Conservation (phyloP, 2,888 invertebrate genomes). For the Ligdia adustata region DNA sequence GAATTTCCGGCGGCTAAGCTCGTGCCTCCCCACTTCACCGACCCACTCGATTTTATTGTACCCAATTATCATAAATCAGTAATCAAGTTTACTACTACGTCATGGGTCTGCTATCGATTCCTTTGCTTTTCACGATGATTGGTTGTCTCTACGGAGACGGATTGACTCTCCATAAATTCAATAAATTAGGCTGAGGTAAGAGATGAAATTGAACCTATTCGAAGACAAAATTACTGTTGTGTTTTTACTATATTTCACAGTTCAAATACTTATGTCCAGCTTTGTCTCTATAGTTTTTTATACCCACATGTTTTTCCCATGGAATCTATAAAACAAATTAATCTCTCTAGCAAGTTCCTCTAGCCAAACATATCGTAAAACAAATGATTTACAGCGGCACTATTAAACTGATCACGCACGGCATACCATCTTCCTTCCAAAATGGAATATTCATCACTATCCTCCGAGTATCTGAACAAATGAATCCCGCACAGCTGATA, state of each 20-base stretch:
- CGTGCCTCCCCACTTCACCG: constrained; percentile 30
- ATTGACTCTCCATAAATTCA: constrained; percentile 25
- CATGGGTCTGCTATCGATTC: constrained; percentile 49
- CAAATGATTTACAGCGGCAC: too few species aligned
- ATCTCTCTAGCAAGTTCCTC: too few species aligned
- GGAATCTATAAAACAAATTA: too few species aligned
- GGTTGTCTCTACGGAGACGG: constrained; percentile 32
- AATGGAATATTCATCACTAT: constrained; percentile 8
- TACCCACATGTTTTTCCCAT: too few species aligned
- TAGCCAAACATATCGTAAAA: too few species aligned
- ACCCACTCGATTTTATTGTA: constrained; percentile 50
- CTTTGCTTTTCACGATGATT: constrained; percentile 37
- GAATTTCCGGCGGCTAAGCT: constrained; percentile 33
- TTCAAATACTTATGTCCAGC: too few species aligned
- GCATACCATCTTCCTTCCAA: not conserved
- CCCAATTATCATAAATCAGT: constrained; percentile 56
- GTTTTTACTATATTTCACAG: too few species aligned
- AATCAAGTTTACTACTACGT: constrained; percentile 50
- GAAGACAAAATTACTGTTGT: too few species aligned
- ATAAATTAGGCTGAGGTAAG: too few species aligned
- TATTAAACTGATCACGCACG: not conserved
- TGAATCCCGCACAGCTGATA: constrained; percentile 19
- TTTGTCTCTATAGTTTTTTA: too few species aligned
- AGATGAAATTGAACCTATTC: too few species aligned
- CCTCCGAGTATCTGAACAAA: constrained; percentile 18